Percentiles rank a stretch among this genome's conserved stretches.
These are phyloP conservation scores for Mylabris phalerata DNA, from an alignment of 1,140 invertebrate genomes.

Conservation along the genomic window DNA sequence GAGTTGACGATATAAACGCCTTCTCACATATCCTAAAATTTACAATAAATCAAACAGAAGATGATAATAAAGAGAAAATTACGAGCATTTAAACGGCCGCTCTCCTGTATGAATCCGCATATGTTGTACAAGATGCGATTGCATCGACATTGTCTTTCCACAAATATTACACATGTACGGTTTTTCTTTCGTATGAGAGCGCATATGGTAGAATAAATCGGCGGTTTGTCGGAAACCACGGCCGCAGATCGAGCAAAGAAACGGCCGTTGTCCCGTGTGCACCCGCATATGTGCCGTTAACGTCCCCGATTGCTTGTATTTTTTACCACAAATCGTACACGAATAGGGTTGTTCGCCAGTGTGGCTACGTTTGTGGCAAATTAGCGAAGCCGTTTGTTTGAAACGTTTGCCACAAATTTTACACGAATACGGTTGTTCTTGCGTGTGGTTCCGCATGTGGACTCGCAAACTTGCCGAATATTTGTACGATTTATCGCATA, in stretches of 20 bases:
- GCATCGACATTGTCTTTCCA: conserved; percentile 32
- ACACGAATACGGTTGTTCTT: conserved; percentile 39
- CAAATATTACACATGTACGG: conserved; percentile 34
- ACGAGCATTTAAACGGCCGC: conserved; percentile 50
- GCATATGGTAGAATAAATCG: conserved; percentile 32
- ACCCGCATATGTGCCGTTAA: conserved; percentile 32
- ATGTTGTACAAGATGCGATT: conserved; percentile 40
- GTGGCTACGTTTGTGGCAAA: conserved; percentile 65
- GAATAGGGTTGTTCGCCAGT: conserved; percentile 59
- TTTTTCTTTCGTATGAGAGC: conserved; percentile 35
- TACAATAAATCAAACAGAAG: conserved; percentile 3
- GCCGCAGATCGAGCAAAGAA: conserved; percentile 30
- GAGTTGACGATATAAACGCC: conserved; percentile 57
- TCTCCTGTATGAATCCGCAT: conserved; percentile 56
- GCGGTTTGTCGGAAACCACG: conserved; percentile 35
- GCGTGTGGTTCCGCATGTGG: conserved; percentile 25
- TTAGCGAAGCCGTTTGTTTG: conserved; percentile 45
- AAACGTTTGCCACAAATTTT: conserved; percentile 46
- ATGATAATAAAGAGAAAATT: neutral
- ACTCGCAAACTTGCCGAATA: conserved; percentile 21
- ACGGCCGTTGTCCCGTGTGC: conserved; percentile 37
- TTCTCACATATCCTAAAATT: conserved; percentile 47
- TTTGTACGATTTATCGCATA: conserved; percentile 26
- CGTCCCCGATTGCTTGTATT: conserved; percentile 44
- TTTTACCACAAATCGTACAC: conserved; percentile 52